Evolutionary conservation across 2,113 vertebrate genomes (phyloP).

Genomic region (Austrofundulus limnaeus): DNA sequence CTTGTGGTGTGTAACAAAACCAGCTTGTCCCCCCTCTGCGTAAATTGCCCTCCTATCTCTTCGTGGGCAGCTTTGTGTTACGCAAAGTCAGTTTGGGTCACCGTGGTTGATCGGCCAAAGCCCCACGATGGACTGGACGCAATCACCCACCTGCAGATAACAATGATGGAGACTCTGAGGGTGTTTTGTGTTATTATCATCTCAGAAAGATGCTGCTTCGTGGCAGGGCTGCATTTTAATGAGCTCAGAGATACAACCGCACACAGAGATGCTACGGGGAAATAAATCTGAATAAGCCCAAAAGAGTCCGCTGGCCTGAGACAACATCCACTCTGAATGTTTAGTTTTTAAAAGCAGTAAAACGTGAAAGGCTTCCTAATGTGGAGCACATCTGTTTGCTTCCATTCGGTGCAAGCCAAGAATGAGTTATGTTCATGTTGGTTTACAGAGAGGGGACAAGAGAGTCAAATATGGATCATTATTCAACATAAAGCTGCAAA

Average conservation of each 20-base stretch:
- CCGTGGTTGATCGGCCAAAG: constrained; percentile 32
- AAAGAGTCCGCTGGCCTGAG: constrained; percentile 33
- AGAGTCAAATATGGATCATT: constrained; percentile 1
- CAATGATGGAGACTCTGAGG: constrained; percentile 46
- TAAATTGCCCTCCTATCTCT: constrained; percentile 27
- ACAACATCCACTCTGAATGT: constrained; percentile 19
- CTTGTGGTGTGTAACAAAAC: constrained; percentile 20
- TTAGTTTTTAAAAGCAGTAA: constrained; percentile 37
- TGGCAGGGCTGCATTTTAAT: constrained; percentile 53
- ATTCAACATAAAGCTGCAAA: constrained; percentile 4
- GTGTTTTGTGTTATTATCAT: constrained; percentile 60
- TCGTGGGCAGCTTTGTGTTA: constrained; percentile 14
- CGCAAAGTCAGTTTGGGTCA: constrained; percentile 37
- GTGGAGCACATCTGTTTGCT: constrained; percentile 15
- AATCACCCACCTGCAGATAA: constrained; percentile 67
- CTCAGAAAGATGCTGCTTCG: constrained; percentile 51
- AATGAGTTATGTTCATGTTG: constrained; percentile 12
- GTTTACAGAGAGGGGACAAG: constrained; percentile 6
- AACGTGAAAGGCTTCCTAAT: constrained; percentile 27
- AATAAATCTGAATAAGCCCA: constrained; percentile 60
- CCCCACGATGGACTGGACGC: constrained; percentile 38
- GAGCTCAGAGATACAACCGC: constrained; percentile 49
- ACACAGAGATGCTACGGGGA: constrained; percentile 50
- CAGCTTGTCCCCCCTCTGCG: constrained; percentile 5
- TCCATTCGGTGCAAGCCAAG: constrained; percentile 12